Evolutionary conservation across 2,888 invertebrate genomes (phyloP).

Genomic region (Leptinotarsa peninsularis): DNA sequence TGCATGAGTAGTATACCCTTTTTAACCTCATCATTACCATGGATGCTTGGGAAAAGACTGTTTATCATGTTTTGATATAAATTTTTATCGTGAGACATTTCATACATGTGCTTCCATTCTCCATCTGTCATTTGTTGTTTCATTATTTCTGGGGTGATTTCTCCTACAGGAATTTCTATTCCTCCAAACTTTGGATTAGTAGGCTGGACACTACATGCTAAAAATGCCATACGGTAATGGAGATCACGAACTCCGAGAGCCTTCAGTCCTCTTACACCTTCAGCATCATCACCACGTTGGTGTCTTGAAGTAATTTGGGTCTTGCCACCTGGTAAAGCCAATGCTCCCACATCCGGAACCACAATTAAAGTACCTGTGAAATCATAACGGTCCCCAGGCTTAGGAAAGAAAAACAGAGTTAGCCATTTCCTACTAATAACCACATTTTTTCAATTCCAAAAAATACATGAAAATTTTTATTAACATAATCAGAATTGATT

Average conservation of each 20-base stretch:
- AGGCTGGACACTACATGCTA: conserved; percentile 91
- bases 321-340: conserved; percentile 87
- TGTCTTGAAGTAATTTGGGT: conserved; percentile 84
- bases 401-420: conserved; percentile 40
- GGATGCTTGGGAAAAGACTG: conserved; percentile 95
- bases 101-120: conserved; percentile 95
- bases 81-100: conserved; percentile 95
- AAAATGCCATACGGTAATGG: conserved; percentile 89
- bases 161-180: conserved; percentile 84
- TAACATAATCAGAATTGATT: not conserved
- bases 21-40: conserved; percentile 94
- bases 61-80: conserved; percentile 90
- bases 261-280: conserved; percentile 68
- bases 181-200: conserved; percentile 91
- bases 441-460: not conserved
- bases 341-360: conserved; percentile 92
- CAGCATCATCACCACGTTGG: conserved; percentile 77
- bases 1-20: conserved; percentile 89
- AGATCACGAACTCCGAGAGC: conserved; percentile 88
- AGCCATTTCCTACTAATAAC: not conserved
- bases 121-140: conserved; percentile 93
- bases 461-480: not conserved
- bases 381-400: conserved; percentile 85
- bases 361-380: conserved; percentile 97
- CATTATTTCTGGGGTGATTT: conserved; percentile 91